These are phyloP conservation scores for Python bivittatus DNA, from an alignment of 2,113 vertebrate genomes.

Conservation along the genomic window DNA sequence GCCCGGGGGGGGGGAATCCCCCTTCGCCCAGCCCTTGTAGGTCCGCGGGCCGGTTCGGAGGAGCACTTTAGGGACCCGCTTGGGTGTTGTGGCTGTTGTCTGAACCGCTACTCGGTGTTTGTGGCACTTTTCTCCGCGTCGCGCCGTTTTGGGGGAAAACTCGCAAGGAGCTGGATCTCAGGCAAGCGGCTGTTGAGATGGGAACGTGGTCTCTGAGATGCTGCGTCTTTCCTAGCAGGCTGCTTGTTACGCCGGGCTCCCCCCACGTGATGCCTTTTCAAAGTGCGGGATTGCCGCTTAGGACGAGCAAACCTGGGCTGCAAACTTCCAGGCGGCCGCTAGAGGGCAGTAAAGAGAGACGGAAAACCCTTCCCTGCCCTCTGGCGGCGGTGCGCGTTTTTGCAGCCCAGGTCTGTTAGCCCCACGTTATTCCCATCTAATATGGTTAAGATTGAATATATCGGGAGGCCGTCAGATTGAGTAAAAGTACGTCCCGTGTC, in stretches of 20 bases:
- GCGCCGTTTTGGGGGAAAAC: neutral
- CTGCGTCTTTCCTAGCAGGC: neutral
- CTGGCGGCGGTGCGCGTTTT: neutral
- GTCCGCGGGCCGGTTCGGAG: neutral
- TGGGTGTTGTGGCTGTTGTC: neutral
- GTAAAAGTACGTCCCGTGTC: neutral
- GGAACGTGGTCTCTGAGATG: neutral
- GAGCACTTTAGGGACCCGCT: neutral
- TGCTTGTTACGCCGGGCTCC: neutral
- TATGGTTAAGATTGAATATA: neutral
- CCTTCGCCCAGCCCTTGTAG: neutral
- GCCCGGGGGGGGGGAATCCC: no score
- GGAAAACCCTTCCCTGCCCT: neutral
- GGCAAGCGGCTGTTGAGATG: no score
- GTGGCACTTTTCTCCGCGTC: neutral
- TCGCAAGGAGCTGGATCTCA: neutral
- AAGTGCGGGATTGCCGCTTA: neutral
- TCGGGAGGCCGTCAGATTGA: neutral
- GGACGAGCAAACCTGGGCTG: neutral
- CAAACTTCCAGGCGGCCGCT: neutral
- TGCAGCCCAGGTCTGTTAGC: neutral
- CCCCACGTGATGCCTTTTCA: neutral
- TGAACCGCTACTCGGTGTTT: neutral
- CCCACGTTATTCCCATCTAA: neutral
- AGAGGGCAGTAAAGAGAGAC: neutral